Evolutionary conservation across 2,113 vertebrate genomes (phyloP), one percentile per base, ranked within the genome.

Genomic region (Colistium nudipinnis): DNA sequence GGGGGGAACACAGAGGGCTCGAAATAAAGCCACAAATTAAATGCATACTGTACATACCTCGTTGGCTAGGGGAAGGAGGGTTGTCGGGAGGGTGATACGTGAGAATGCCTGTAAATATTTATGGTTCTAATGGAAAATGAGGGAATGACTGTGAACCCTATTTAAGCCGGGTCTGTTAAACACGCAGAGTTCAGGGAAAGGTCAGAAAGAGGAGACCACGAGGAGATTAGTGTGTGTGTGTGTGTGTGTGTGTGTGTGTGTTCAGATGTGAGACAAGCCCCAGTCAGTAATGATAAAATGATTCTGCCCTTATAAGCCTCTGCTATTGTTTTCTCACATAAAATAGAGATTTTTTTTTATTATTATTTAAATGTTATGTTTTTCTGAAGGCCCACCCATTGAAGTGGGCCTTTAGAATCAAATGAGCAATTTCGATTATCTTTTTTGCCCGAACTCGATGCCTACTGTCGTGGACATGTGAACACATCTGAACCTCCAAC

Each of bases 111-210:
- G 45, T 17, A 56, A 68, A 70, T 70, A 64, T 59, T 24, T 19
- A 31, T 16, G 44, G 20, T 49, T 54, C n/a, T 55, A 56, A 39
- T 69, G 54, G 59, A 25, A 72, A 70, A 14, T 7, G 4, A 19
- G 27, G 49, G 64, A 80, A 85, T 78, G 74, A 55, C 30, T 33
- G 56, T 55, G 35, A 80, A 43, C 70, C 31, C 49, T 62, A 44
- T 33, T 19, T 39, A 7, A 55, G 62, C 36, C 36, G 24, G 28
- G 45, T 45, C 47, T 17, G 65, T 24, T 73, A 74, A 44, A 64
- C 43, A 61, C n/a, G n/a, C 56, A 62, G 38, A 73, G 77, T 82
- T 88, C 78, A 82, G 60, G 52, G 57, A 78, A 78, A 69, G 74
- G 75, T 75, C 66, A 78, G 49, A 17, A 54, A 57, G 39, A 73